Percentiles rank a stretch among this genome's conserved stretches.
Conservation (phyloP, 2,888 invertebrate genomes). For the Erebia epiphron region DNA sequence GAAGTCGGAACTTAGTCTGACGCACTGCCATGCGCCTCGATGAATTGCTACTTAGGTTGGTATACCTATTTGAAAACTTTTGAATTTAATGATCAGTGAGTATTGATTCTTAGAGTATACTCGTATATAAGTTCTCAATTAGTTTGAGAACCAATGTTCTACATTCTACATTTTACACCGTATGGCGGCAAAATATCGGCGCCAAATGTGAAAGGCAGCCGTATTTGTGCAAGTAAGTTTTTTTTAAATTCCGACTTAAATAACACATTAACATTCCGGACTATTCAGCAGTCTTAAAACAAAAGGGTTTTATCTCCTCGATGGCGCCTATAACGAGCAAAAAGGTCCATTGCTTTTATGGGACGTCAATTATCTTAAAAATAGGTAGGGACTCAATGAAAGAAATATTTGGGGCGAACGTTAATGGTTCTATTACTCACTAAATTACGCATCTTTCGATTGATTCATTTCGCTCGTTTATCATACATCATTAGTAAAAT, state of each 20-base stretch:
- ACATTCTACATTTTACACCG: conserved; percentile 41
- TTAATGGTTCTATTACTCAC: not conserved
- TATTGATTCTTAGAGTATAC: no score
- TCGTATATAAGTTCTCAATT: not conserved
- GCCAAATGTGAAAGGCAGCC: conserved; percentile 52
- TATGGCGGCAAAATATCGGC: conserved; percentile 49
- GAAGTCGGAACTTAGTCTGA: no score
- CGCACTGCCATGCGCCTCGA: no score
- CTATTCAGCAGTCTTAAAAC: conserved; percentile 39
- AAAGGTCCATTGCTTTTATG: not conserved
- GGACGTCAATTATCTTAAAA: not conserved
- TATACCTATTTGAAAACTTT: no score
- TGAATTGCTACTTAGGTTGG: no score
- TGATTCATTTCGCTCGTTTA: not conserved
- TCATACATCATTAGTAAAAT: not conserved
- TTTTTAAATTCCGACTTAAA: conserved; percentile 41
- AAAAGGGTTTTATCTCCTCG: conserved; percentile 39
- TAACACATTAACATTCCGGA: conserved; percentile 39
- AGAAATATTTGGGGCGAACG: conserved; percentile 2
- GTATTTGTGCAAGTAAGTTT: conserved; percentile 48
- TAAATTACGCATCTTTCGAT: not conserved
- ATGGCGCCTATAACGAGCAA: conserved; percentile 8
- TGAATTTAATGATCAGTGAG: no score
- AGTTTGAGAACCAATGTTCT: not conserved
- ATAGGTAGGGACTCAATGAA: not conserved